Base-by-base conservation (phyloP, 2,797 vertebrate genomes). In the Channallabes apus region DNA sequence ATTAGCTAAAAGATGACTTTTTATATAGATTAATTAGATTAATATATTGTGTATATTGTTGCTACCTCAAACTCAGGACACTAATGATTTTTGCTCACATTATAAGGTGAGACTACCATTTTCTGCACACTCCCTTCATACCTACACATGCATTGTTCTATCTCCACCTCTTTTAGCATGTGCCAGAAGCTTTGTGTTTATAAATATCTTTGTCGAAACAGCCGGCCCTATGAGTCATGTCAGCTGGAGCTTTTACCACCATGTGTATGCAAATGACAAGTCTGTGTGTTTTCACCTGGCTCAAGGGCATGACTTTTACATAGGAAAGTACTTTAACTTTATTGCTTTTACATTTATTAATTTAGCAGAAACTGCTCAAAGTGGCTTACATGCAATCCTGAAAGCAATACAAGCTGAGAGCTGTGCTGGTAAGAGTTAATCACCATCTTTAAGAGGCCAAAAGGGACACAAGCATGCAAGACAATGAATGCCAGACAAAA, bases 201-300 rank as follows among this genome's bases (percentile, higher is more conserved):
- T 85, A 85, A 80, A 80, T 61, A 84, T 29, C 76, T 85, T 51
- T 62, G 65, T 24, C 5, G 61, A 61, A n/a, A 61, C 54, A 79
- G 65, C 64, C 83, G 69, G 56, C 8, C 75, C 54, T 79, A 76
- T n/a, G 56, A 61, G 15, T 59, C 46, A 78, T 5, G 17, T 51
- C 18, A 46, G 38, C 71, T 51, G 11, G 51, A 79, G 83, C 6
- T 15, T 46, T 41, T 58, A 27, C 22, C 20, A 58, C 41, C 29
- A 17, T n/a, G 27, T 77, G 20, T 69, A 20, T 51, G 35, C 20
- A n/a, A 67, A 54, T 11, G 62, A 65, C 27, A 18, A 59, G 29
- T 12, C 54, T 24, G 2, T 24, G 41, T 46, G 2, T 3, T 61
- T 35, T 59, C 32, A 61, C 56, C 29, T 22, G 18, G 20, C 27